phyloP scores from a whole-genome alignment of 2,113 vertebrate genomes.

The Tretioscincus oriximinensis region DNA sequence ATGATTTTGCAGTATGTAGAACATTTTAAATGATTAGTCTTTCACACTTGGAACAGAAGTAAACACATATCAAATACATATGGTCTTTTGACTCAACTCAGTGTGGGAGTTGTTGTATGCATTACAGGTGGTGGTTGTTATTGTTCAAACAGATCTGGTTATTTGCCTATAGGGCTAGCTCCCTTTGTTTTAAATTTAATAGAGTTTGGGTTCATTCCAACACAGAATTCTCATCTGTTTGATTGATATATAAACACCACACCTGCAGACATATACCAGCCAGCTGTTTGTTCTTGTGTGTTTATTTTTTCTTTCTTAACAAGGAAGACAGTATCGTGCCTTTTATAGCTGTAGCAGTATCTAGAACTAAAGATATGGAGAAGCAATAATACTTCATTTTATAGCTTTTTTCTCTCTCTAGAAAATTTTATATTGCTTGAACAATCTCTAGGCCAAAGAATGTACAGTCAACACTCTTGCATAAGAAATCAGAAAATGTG shows the following conservation, averaged over 20 bases:
- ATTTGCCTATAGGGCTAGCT: slow-evolving; percentile 27
- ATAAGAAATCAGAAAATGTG: neutral
- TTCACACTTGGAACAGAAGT: neutral
- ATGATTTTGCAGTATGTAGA: neutral
- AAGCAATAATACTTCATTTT: neutral
- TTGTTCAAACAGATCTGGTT: slow-evolving; percentile 14
- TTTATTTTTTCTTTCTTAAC: no score
- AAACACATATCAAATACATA: neutral
- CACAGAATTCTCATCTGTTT: neutral
- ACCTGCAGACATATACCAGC: neutral
- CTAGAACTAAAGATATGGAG: neutral
- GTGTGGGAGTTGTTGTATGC: neutral
- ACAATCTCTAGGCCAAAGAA: neutral
- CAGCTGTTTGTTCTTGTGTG: slow-evolving; percentile 13
- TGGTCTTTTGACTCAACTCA: neutral
- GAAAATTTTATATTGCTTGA: neutral
- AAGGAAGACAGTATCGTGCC: neutral
- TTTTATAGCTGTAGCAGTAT: neutral
- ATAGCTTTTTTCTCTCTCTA: neutral
- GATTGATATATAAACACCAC: neutral
- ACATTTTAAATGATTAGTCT: neutral
- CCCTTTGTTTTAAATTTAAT: neutral
- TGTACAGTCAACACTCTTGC: neutral
- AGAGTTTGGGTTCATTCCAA: slow-evolving; percentile 19
- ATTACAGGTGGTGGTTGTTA: neutral